A percentile compares a stretch with the other conserved stretches of the same genome.
phyloP scores from a whole-genome alignment of 2,888 invertebrate species.

The Mythimna loreyi region DNA sequence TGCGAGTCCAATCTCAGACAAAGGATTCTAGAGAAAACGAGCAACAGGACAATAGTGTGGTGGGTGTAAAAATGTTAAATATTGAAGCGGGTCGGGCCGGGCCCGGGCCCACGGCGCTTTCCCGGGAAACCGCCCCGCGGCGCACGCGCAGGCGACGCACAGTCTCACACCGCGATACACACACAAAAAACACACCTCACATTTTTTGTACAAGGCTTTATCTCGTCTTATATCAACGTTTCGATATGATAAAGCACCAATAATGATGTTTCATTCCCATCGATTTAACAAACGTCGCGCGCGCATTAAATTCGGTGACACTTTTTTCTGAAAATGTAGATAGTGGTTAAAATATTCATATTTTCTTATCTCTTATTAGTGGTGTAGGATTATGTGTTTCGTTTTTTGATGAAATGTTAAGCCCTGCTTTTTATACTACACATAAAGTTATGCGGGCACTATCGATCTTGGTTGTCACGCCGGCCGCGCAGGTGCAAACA shows the following conservation, averaged over 20 bases:
- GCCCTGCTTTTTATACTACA: conserved; percentile 66
- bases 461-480: conserved; percentile 81
- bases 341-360: conserved; percentile 62
- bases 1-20: conserved; percentile 85
- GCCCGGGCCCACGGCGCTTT: conserved; percentile 80
- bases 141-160: conserved; percentile 85
- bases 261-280: conserved; percentile 89
- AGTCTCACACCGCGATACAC: conserved; percentile 86
- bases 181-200: conserved; percentile 85
- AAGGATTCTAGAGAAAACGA: conserved; percentile 84
- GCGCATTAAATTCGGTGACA: conserved; percentile 80
- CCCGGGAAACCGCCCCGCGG: conserved; percentile 89
- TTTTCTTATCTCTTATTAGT: conserved; percentile 64
- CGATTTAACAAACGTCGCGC: conserved; percentile 83
- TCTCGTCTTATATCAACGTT: conserved; percentile 86
- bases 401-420: conserved; percentile 67
- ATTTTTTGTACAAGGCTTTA: conserved; percentile 81
- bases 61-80: conserved; percentile 89
- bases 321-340: conserved; percentile 72
- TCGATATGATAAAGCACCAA: conserved; percentile 88
- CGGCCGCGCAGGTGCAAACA: conserved; percentile 90
- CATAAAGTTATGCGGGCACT: conserved; percentile 80
- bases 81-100: conserved; percentile 84
- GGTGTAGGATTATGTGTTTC: conserved; percentile 55
- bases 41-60: conserved; percentile 81